Evolutionary conservation across 2,888 invertebrate species (phyloP).

Genomic region (Suillia variegata): DNA sequence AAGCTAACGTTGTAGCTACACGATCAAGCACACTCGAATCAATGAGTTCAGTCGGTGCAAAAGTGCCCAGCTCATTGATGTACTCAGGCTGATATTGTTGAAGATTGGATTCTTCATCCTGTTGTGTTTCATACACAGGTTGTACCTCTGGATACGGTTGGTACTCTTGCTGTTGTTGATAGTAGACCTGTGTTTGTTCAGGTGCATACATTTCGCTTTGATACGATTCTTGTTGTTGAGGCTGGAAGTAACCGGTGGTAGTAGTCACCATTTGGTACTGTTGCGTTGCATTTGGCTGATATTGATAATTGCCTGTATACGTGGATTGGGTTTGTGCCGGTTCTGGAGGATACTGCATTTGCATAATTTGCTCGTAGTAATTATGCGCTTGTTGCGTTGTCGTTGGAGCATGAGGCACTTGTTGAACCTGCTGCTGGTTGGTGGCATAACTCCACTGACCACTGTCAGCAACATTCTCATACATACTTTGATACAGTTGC

Average conservation of each 20-base stretch:
- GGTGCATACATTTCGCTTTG: slow-evolving; percentile 40
- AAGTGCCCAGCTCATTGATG: slow-evolving; percentile 20
- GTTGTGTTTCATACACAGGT: slow-evolving; percentile 28
- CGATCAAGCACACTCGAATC: slow-evolving; percentile 40
- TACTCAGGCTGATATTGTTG: slow-evolving; percentile 25
- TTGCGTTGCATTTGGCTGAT: slow-evolving; percentile 43
- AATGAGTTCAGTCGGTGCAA: slow-evolving; percentile 32
- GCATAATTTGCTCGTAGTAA: slow-evolving; percentile 56
- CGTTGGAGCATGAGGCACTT: background rate
- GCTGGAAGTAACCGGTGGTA: slow-evolving; percentile 52
- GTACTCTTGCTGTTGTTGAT: slow-evolving; percentile 34
- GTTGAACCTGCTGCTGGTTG: slow-evolving; percentile 20
- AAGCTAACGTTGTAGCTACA: slow-evolving; percentile 44
- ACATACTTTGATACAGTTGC: slow-evolving; percentile 51
- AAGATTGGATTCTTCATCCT: slow-evolving; percentile 12
- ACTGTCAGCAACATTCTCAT: slow-evolving; percentile 50
- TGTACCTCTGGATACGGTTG: slow-evolving; percentile 29
- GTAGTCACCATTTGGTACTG: slow-evolving; percentile 52
- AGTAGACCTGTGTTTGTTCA: slow-evolving; percentile 44
- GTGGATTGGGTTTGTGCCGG: slow-evolving; percentile 27
- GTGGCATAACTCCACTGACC: slow-evolving; percentile 46
- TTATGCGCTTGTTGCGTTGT: slow-evolving; percentile 34
- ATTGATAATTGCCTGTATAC: slow-evolving; percentile 39
- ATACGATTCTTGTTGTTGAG: slow-evolving; percentile 38
- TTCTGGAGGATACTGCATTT: slow-evolving; percentile 50